A percentile compares a stretch with the other conserved stretches of the same genome.
Conservation (phyloP, 1,140 invertebrate genomes). For the Hermetia illucens region DNA sequence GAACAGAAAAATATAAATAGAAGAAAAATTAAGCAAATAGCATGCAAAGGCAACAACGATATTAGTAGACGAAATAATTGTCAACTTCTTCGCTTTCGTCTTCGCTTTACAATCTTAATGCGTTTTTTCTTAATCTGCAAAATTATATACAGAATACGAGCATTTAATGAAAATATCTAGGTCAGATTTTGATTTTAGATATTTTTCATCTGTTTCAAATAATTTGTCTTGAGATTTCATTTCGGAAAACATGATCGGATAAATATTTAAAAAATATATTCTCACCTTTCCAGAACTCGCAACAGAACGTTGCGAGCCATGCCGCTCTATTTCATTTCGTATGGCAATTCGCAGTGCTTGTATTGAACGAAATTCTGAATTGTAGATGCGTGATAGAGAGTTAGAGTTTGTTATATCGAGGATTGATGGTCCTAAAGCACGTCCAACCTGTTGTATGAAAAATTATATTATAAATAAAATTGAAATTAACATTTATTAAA, state of each 20-base stretch:
- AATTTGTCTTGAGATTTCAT: too few relatives aligned
- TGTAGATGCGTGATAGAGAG: slow-evolving; percentile 50
- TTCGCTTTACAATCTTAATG: neutral
- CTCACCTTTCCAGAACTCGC: too few relatives aligned
- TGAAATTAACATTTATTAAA: neutral
- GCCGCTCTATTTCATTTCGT: slow-evolving; percentile 11
- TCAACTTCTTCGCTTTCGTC: neutral
- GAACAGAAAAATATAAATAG: too few relatives aligned
- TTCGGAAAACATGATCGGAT: too few relatives aligned
- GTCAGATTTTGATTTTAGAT: neutral
- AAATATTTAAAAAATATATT: too few relatives aligned
- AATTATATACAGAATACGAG: neutral
- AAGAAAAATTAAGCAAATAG: neutral
- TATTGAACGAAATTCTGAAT: slow-evolving; percentile 52
- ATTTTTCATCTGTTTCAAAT: neutral
- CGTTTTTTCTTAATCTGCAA: neutral
- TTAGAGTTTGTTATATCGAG: slow-evolving; percentile 57
- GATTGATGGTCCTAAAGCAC: slow-evolving; percentile 53
- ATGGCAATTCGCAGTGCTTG: slow-evolving; percentile 47
- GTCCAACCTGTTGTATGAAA: slow-evolving; percentile 42
- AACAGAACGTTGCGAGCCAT: neutral
- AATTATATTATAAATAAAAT: neutral
- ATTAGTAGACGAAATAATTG: neutral
- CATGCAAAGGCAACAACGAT: neutral
- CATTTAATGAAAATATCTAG: neutral